Evolutionary conservation across 2,797 vertebrate species (phyloP).

Genomic region (Babyrousa celebensis): DNA sequence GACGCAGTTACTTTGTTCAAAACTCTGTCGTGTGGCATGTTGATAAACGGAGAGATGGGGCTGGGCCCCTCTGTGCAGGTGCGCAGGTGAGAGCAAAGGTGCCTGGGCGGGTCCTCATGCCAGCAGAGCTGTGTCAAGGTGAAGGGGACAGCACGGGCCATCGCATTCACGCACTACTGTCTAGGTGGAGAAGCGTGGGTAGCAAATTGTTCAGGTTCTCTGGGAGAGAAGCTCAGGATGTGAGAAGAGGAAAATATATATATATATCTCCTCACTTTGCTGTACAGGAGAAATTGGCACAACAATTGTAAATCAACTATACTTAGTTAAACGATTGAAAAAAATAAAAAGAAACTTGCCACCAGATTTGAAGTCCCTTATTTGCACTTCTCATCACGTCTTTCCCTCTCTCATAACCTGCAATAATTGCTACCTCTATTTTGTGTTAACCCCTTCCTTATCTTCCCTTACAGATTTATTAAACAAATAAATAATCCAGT

Average conservation of each 20-base stretch:
- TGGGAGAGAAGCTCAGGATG: not conserved
- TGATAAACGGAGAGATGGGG: not conserved
- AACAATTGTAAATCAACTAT: too few species aligned
- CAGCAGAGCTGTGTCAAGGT: not conserved
- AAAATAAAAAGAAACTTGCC: not conserved
- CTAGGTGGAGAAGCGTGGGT: fast-evolving
- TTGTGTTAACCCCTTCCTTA: not conserved
- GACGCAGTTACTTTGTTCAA: not conserved
- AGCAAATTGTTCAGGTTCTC: fast-evolving
- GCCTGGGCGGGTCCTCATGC: not conserved
- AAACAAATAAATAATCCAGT: not conserved
- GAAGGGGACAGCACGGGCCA: fast-evolving
- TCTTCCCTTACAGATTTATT: not conserved
- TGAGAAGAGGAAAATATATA: too few species aligned
- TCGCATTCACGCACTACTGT: fast-evolving
- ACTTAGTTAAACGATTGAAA: too few species aligned
- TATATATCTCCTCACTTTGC: too few species aligned
- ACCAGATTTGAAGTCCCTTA: fast-evolving
- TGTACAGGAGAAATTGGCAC: too few species aligned
- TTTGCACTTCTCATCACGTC: fast-evolving
- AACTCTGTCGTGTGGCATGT: fast-evolving
- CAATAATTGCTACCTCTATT: not conserved
- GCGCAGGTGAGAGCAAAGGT: not conserved
- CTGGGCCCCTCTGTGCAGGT: too few species aligned
- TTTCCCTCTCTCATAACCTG: not conserved